These are phyloP conservation scores for Loripinus fragilis DNA, from an alignment of 2,888 invertebrate genomes.

Conservation along the genomic window DNA sequence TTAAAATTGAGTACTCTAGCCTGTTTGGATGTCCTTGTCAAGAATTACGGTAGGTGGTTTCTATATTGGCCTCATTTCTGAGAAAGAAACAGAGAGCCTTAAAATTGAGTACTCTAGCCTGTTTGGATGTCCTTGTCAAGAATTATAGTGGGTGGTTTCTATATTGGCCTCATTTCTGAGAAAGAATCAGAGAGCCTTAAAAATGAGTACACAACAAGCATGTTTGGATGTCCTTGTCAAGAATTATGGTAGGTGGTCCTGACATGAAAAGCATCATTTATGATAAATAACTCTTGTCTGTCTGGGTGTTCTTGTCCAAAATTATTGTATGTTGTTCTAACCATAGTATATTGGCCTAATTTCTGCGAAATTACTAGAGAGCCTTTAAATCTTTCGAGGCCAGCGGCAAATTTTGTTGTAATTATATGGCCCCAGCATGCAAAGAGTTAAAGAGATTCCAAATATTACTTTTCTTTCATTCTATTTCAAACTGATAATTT, in stretches of 20 bases:
- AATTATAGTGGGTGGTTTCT: slow-evolving; percentile 91
- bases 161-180: slow-evolving; percentile 96
- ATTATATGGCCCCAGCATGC: too few relatives aligned
- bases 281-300: slow-evolving; percentile 97
- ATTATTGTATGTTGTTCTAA: slow-evolving; percentile 91
- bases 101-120: slow-evolving; percentile 94
- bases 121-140: slow-evolving; percentile 94
- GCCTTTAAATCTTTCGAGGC: slow-evolving; percentile 96
- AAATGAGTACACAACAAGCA: slow-evolving; percentile 94
- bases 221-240: slow-evolving; percentile 95
- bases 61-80: slow-evolving; percentile 95
- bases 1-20: slow-evolving; percentile 95
- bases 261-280: slow-evolving; percentile 95
- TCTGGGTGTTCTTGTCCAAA: slow-evolving; percentile 94
- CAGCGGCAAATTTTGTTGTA: too few relatives aligned
- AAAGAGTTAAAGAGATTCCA: too few relatives aligned
- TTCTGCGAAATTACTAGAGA: slow-evolving; percentile 97
- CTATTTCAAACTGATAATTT: too few relatives aligned
- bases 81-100: slow-evolving; percentile 98
- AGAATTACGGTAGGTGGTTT: slow-evolving; percentile 90
- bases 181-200: slow-evolving; percentile 98
- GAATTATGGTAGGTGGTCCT: slow-evolving; percentile 91
- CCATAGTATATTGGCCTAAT: slow-evolving; percentile 95
- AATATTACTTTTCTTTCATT: too few relatives aligned
- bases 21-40: slow-evolving; percentile 94